These are phyloP conservation scores for Carcharodon carcharias DNA, from an alignment of 2,797 vertebrate genomes.

Conservation along the genomic window DNA sequence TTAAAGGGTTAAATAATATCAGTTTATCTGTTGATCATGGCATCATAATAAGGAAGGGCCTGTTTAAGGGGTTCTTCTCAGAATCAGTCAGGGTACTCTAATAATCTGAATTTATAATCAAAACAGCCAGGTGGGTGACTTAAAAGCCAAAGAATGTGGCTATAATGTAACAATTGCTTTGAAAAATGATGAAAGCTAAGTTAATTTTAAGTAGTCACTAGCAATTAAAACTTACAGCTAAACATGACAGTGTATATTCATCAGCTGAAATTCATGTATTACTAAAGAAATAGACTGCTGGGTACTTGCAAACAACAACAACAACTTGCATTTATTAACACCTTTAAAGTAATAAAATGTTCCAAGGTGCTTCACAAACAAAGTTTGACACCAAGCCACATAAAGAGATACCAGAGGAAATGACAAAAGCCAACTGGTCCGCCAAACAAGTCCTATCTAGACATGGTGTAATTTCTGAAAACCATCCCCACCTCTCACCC, in stretches of 20 bases:
- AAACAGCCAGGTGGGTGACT: background rate
- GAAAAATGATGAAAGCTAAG: conserved; percentile 6
- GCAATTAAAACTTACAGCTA: background rate
- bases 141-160: background rate
- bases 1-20: background rate
- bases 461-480: background rate
- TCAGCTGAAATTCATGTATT: background rate
- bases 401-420: background rate
- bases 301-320: background rate
- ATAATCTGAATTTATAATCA: background rate
- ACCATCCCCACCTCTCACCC: no score
- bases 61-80: background rate
- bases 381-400: background rate
- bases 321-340: background rate
- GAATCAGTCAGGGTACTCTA: background rate
- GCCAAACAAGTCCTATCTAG: background rate
- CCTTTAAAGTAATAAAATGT: background rate
- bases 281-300: background rate
- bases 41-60: background rate
- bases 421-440: background rate
- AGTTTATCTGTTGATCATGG: background rate
- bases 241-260: background rate
- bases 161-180: background rate
- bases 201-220: background rate
- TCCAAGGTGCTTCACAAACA: background rate